Evolutionary conservation across 1,140 invertebrate species (phyloP).

Genomic region (Cyphomyrmex costatus): DNA sequence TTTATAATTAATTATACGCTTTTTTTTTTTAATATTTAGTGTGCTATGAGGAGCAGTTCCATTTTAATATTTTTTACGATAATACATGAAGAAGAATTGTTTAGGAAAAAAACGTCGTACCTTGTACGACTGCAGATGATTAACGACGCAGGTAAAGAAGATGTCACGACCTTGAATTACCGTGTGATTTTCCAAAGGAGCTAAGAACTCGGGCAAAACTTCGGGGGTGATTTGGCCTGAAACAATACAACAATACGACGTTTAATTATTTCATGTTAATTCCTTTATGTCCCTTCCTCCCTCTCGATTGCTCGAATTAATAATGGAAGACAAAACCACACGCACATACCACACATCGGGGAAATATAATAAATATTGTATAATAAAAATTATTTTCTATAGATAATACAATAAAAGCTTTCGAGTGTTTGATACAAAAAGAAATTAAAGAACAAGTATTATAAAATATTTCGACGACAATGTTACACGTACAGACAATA

Average conservation of each 20-base stretch:
- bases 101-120: slow-evolving; percentile 85
- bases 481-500: background rate
- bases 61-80: background rate
- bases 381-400: background rate
- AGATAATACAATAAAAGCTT: too few species aligned
- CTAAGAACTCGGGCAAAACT: slow-evolving; percentile 92
- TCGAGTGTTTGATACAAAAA: background rate
- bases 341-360: too few species aligned
- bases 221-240: slow-evolving; percentile 86
- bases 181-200: slow-evolving; percentile 94
- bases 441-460: background rate
- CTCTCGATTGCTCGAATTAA: background rate
- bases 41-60: background rate
- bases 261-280: background rate
- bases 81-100: background rate
- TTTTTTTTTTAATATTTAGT: background rate
- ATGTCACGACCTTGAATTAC: slow-evolving; percentile 95
- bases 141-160: slow-evolving; percentile 95
- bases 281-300: background rate
- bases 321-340: background rate
- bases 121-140: slow-evolving; percentile 94
- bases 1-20: background rate
- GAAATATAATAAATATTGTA: background rate
- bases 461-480: background rate
- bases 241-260: slow-evolving; percentile 53